Percentiles rank a stretch among this genome's conserved stretches.
These are phyloP conservation scores for Hipposideros larvatus DNA, from an alignment of 2,797 vertebrate genomes.

Conservation along the genomic window DNA sequence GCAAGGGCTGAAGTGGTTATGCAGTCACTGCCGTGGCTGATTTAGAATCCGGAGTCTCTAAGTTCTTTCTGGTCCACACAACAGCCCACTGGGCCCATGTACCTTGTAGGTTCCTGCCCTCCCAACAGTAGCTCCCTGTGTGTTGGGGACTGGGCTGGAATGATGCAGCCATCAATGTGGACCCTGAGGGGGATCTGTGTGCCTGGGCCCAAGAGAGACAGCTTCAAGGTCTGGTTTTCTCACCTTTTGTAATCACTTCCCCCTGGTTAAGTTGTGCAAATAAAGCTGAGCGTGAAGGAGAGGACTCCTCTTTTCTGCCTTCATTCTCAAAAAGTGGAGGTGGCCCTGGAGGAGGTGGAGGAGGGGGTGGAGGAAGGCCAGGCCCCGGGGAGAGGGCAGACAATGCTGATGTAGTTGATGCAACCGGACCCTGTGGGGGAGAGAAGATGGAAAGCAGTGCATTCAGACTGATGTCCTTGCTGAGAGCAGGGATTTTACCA, in stretches of 20 bases:
- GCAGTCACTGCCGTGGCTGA: not conserved
- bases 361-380: slow-evolving; percentile 89
- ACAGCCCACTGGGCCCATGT: not conserved
- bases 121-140: not conserved
- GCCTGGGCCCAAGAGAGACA: not conserved
- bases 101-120: not conserved
- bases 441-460: not conserved
- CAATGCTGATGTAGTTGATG: slow-evolving; percentile 84
- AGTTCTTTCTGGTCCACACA: not conserved
- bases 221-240: slow-evolving; percentile 46
- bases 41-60: not conserved
- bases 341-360: slow-evolving; percentile 91
- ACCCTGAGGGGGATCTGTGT: not conserved
- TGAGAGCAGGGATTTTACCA: not conserved
- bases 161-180: fast-evolving
- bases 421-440: slow-evolving; percentile 87
- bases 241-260: slow-evolving; percentile 96
- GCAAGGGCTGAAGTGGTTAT: not conserved
- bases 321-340: slow-evolving; percentile 90
- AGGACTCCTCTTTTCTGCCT: slow-evolving; percentile 85
- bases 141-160: not conserved
- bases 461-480: not conserved
- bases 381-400: slow-evolving; percentile 84
- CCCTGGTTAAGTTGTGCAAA: slow-evolving; percentile 98
- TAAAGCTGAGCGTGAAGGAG: slow-evolving; percentile 92